Conservation (phyloP, 1,140 invertebrate species). For the Drosophila azteca region DNA sequence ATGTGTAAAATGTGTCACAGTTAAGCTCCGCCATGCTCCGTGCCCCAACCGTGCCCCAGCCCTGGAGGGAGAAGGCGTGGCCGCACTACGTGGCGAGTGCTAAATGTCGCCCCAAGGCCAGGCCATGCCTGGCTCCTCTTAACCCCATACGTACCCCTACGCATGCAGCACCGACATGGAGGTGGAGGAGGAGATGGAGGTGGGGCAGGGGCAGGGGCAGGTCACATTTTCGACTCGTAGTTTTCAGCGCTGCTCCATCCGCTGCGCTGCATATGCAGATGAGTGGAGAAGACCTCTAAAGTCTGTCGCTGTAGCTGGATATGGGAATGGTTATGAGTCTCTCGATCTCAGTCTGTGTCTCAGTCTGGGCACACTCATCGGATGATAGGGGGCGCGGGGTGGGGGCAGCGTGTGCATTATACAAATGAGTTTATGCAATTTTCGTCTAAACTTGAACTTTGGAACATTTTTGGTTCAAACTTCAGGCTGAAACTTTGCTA, state of each 20-base stretch:
- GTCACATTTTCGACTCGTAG: slow-evolving; percentile 60
- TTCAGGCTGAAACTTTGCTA: slow-evolving; percentile 29
- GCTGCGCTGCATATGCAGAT: slow-evolving; percentile 49
- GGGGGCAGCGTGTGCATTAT: slow-evolving; percentile 55
- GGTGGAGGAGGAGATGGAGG: no score
- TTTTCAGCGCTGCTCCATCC: slow-evolving; percentile 41
- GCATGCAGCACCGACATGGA: slow-evolving; percentile 25
- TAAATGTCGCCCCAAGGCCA: slow-evolving; percentile 74
- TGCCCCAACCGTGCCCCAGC: background rate
- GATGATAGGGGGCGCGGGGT: slow-evolving; percentile 25
- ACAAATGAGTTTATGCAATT: slow-evolving; percentile 67
- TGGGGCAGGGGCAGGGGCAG: no score
- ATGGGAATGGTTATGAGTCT: background rate
- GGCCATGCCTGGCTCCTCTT: background rate
- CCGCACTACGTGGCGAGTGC: slow-evolving; percentile 54
- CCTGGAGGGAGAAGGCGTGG: slow-evolving; percentile 23
- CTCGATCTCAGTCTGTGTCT: background rate
- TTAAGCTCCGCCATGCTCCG: slow-evolving; percentile 67
- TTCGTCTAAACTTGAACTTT: slow-evolving; percentile 49
- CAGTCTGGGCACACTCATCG: background rate
- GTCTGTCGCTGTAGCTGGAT: background rate
- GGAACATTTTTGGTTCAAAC: slow-evolving; percentile 19
- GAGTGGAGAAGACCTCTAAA: slow-evolving; percentile 34
- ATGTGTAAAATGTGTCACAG: slow-evolving; percentile 80
- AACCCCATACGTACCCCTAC: slow-evolving; percentile 16